phyloP scores from a whole-genome alignment of 1,140 invertebrate genomes.

The Lepidurus couesii region DNA sequence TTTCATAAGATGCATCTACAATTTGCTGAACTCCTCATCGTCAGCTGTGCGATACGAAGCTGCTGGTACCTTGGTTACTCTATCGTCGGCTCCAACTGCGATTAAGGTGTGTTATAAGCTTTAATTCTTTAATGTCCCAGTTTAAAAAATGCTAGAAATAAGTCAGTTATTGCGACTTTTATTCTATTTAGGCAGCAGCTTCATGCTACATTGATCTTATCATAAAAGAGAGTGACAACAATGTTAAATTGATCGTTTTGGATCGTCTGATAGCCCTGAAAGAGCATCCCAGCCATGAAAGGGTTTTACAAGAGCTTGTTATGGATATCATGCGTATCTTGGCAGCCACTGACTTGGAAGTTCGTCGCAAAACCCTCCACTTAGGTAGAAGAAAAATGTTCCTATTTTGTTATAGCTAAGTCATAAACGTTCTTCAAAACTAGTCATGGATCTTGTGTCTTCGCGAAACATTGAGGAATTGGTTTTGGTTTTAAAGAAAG shows the following conservation, averaged over 20 bases:
- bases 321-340: conserved; percentile 97
- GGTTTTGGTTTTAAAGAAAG: conserved; percentile 89
- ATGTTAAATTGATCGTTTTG: conserved; percentile 97
- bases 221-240: conserved; percentile 99
- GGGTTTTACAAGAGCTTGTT: conserved; percentile 89
- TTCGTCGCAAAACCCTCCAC: conserved; percentile 78
- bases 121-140: conserved; percentile 32
- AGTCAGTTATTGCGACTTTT: background rate
- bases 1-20: conserved; percentile 98
- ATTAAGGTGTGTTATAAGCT: conserved; percentile 62
- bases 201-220: conserved; percentile 97
- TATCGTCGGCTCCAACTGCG: conserved; percentile 92
- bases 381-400: conserved; percentile 48
- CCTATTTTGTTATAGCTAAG: background rate
- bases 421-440: conserved; percentile 36
- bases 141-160: conserved; percentile 6
- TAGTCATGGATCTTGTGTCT: conserved; percentile 87
- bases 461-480: conserved; percentile 93
- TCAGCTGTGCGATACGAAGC: conserved; percentile 97
- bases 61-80: conserved; percentile 97
- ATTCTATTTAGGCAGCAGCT: conserved; percentile 70
- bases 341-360: conserved; percentile 90
- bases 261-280: conserved; percentile 87
- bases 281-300: conserved; percentile 77
- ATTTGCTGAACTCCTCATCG: conserved; percentile 90